Base-by-base conservation (phyloP, 2,888 invertebrate genomes). In the Chouioia cunea region DNA sequence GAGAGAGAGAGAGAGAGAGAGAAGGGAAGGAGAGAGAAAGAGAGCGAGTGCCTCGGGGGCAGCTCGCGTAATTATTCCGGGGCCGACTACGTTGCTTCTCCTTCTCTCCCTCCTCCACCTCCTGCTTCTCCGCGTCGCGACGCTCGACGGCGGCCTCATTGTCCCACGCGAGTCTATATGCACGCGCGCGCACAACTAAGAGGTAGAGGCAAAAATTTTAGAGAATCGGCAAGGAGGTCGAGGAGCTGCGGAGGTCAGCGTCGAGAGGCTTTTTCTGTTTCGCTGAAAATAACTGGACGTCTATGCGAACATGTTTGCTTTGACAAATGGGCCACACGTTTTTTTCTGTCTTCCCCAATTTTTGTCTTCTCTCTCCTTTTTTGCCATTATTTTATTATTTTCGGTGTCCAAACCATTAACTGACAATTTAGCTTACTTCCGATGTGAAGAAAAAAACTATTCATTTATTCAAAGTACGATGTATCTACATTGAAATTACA, bases 41-140 rank as follows among this genome's bases (percentile, higher is more conserved):
- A 16, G 52, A 72, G 50, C 64, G 67, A 48, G 57, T 64, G 73
- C 76, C 78, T 75, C 71, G 73, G 75, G 74, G 76, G 73, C 74
- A 74, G 74, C 70, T 74, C 73, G 76, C 76, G 77, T 81, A 81
- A 81, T 81, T 82, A 81, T 81, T 80, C 77, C 76, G 76, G 73
- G 65, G 66, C 70, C 71, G 74, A 62, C 68, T 53, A 73, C 36
- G 65, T 64, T 69, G 16, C 68, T 20, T 22, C 36, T 44, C 20
- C 53, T 53, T 4, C 53, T 18, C 70, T 36, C 59, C 59, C 65
- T 59, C 68, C 65, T 56, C 56, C 53, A 43, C 65, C 18, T 27
- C 50, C 23, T 46, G 23, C 58, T 63, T 65, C 22, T 44, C 43
- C 57, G 63, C 53, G 64, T 50, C 71, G 66, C 50, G 36, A 36